A percentile compares a stretch with the other conserved stretches of the same genome.
These are phyloP conservation scores for Physocephala rufipes DNA, from an alignment of 2,888 invertebrate species.

Conservation along the genomic window DNA sequence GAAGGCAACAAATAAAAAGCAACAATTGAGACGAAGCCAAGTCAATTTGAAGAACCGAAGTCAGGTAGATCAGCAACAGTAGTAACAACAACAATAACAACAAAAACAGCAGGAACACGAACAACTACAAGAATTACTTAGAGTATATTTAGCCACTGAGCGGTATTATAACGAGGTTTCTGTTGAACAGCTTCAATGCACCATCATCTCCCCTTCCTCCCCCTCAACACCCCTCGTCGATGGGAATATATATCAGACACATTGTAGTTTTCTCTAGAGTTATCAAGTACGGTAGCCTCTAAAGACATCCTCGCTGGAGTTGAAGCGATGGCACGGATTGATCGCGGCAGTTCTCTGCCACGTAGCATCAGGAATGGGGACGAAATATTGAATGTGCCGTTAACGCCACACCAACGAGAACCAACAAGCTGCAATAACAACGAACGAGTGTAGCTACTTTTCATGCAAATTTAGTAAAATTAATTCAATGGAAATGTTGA, in stretches of 20 bases:
- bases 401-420: neutral
- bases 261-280: too few relatives aligned
- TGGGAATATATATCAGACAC: neutral
- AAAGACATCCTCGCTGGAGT: too few relatives aligned
- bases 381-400: neutral
- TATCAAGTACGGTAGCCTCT: too few relatives aligned
- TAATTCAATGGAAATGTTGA: neutral
- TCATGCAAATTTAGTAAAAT: slow-evolving; percentile 1
- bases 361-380: too few relatives aligned
- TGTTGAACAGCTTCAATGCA: slow-evolving; percentile 24
- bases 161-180: slow-evolving; percentile 34
- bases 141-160: slow-evolving; percentile 29
- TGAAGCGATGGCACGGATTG: too few relatives aligned
- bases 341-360: too few relatives aligned
- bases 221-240: too few relatives aligned
- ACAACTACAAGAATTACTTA: neutral
- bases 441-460: neutral
- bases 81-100: neutral
- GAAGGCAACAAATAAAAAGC: neutral
- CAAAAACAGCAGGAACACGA: neutral
- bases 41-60: too few relatives aligned
- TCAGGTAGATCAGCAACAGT: slow-evolving; percentile 5
- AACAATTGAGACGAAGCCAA: neutral
- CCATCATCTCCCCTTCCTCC: neutral
- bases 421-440: slow-evolving; percentile 19